Conservation (phyloP, 2,113 vertebrate species). For the Microcebus tavaratra region DNA sequence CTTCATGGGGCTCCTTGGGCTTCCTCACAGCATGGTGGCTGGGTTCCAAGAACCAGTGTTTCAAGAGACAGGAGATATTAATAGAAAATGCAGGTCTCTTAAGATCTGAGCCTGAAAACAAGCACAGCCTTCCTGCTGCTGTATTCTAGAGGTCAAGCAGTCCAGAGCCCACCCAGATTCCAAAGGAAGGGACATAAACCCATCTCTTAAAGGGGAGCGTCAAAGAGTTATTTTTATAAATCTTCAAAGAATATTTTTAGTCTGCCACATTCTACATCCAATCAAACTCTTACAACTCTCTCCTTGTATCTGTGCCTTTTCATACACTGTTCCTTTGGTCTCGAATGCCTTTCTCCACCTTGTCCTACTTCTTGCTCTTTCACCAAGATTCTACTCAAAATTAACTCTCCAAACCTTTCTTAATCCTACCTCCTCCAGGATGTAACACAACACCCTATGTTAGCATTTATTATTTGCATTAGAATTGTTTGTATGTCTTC, state of each 20-base stretch:
- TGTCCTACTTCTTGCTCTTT: background rate
- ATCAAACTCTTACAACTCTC: fast-evolving
- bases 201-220: background rate
- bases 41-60: background rate
- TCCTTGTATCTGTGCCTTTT: background rate
- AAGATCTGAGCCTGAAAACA: background rate
- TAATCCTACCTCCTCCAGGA: background rate
- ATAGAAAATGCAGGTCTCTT: background rate
- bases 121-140: background rate
- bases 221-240: background rate
- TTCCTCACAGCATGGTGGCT: background rate
- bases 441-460: background rate
- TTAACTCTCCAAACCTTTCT: background rate
- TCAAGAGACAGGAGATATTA: background rate
- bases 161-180: background rate
- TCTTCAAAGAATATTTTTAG: background rate
- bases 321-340: background rate
- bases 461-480: background rate
- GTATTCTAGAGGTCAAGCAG: background rate
- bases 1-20: background rate
- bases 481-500: background rate
- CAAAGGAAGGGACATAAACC: background rate
- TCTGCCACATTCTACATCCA: background rate
- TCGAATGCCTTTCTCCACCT: background rate
- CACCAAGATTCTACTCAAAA: constrained; percentile 9